Conservation (phyloP, 2,888 invertebrate genomes). For the Tetragonula carbonaria region DNA sequence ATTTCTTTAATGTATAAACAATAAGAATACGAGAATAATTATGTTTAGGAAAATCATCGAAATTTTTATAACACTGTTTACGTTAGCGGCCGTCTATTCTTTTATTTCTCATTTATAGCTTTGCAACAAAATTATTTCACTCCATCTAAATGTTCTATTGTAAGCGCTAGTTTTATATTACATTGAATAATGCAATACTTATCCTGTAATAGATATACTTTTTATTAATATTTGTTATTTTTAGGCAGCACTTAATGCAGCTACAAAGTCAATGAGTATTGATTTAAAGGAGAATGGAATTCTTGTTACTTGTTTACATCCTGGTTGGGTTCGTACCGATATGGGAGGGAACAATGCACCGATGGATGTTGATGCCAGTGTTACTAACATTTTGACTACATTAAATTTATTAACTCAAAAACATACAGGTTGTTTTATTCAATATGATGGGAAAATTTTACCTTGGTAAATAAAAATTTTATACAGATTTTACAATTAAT, state of each 20-base stretch:
- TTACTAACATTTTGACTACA: constrained; percentile 88
- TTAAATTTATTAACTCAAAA: constrained; percentile 87
- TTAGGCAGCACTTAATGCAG: constrained; percentile 93
- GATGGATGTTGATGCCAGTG: constrained; percentile 89
- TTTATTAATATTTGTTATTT: constrained; percentile 68
- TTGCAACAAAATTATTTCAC: background rate
- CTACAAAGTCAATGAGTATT: constrained; percentile 92
- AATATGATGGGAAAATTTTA: constrained; percentile 90
- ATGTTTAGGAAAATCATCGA: background rate
- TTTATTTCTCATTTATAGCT: background rate
- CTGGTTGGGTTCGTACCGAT: constrained; percentile 96
- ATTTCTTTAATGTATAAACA: background rate
- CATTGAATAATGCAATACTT: background rate
- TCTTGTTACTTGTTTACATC: constrained; percentile 91
- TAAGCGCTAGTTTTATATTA: background rate
- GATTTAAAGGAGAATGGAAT: constrained; percentile 92
- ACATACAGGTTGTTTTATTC: constrained; percentile 91
- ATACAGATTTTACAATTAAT: background rate
- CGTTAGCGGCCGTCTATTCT: background rate
- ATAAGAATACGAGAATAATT: background rate
- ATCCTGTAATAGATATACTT: background rate
- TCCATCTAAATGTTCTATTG: background rate
- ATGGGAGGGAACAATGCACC: constrained; percentile 94
- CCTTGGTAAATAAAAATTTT: constrained; percentile 87
- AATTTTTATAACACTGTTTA: background rate